phyloP scores from a whole-genome alignment of 2,113 vertebrate genomes.

The Osmerus eperlanus region DNA sequence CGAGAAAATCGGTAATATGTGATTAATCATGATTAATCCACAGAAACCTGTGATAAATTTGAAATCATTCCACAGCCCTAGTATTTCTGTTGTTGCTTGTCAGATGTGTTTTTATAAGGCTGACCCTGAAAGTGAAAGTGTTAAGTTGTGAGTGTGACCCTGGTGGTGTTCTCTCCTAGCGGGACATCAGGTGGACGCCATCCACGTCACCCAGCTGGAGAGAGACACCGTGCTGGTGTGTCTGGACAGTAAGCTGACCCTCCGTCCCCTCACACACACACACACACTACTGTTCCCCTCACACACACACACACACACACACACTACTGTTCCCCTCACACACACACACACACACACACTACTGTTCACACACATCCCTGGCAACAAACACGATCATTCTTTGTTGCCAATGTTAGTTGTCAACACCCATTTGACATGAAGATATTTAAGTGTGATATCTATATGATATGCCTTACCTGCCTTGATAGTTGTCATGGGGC shows the following conservation, averaged over 20 bases:
- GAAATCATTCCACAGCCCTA: not conserved
- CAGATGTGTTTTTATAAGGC: not conserved
- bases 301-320: too few species aligned
- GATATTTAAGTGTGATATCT: not conserved
- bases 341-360: too few species aligned
- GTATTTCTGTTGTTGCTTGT: not conserved
- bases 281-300: not conserved
- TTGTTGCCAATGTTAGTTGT: too few species aligned
- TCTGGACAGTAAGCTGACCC: slow-evolving; percentile 87
- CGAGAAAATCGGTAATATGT: too few species aligned
- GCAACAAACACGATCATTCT: too few species aligned
- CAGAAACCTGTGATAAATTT: too few species aligned
- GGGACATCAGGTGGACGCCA: slow-evolving; percentile 88
- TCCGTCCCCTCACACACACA: not conserved
- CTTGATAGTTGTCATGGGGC: not conserved
- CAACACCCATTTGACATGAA: not conserved
- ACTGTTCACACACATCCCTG: too few species aligned
- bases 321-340: too few species aligned
- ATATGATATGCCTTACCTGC: not conserved
- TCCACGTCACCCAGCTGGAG: slow-evolving; percentile 96
- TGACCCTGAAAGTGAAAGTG: too few species aligned
- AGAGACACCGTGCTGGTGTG: slow-evolving; percentile 97
- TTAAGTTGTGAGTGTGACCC: not conserved
- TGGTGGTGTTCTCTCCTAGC: slow-evolving; percentile 53
- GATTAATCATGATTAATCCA: too few species aligned